These are phyloP conservation scores for Chrysomallon squamiferum DNA, from an alignment of 1,140 invertebrate species.

Conservation along the genomic window DNA sequence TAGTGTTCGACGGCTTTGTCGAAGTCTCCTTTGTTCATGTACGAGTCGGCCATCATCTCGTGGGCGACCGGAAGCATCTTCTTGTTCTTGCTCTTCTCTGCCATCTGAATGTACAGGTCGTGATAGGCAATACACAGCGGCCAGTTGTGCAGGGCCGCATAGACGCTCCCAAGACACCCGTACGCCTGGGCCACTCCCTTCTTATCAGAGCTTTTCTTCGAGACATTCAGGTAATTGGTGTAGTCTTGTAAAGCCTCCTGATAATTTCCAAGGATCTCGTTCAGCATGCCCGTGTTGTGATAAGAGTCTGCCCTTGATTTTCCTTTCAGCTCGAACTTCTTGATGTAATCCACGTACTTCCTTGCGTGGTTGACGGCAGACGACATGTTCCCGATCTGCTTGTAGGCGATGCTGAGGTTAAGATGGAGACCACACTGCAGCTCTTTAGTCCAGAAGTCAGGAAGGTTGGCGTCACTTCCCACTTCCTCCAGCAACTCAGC, in stretches of 20 bases:
- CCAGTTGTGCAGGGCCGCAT: slow-evolving; percentile 51
- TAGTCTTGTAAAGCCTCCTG: slow-evolving; percentile 48
- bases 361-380: slow-evolving; percentile 49
- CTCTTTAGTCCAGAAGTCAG: slow-evolving; percentile 57
- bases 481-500: slow-evolving; percentile 39
- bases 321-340: slow-evolving; percentile 35
- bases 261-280: slow-evolving; percentile 55
- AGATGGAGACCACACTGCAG: slow-evolving; percentile 55
- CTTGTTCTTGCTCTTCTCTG: slow-evolving; percentile 34
- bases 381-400: slow-evolving; percentile 52
- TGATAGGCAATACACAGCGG: slow-evolving; percentile 47
- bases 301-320: slow-evolving; percentile 45
- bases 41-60: slow-evolving; percentile 56
- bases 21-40: slow-evolving; percentile 46
- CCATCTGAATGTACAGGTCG: slow-evolving; percentile 52
- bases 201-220: slow-evolving; percentile 40
- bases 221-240: slow-evolving; percentile 41
- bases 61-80: slow-evolving; percentile 42
- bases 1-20: slow-evolving; percentile 39
- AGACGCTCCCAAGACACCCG: slow-evolving; percentile 54
- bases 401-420: slow-evolving; percentile 61
- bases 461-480: slow-evolving; percentile 33
- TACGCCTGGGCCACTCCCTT: slow-evolving; percentile 55
- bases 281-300: slow-evolving; percentile 55
- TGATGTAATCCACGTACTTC: slow-evolving; percentile 39